These are phyloP conservation scores for Danaus chrysippus DNA, from an alignment of 2,888 invertebrate genomes.

Conservation along the genomic window DNA sequence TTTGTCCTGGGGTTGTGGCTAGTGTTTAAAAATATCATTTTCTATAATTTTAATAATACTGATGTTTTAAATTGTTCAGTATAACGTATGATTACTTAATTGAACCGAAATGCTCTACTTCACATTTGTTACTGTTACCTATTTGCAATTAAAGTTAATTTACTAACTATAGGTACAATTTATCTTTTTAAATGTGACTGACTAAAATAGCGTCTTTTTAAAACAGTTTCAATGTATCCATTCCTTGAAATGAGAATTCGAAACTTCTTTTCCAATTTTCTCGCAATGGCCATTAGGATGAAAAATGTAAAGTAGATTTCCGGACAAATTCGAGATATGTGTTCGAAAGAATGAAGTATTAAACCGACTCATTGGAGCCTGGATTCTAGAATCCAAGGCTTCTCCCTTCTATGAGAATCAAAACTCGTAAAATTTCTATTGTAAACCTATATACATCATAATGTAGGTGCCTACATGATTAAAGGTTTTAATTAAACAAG, in stretches of 20 bases:
- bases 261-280: slow-evolving; percentile 78
- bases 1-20: slow-evolving; percentile 50
- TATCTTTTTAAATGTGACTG: background rate
- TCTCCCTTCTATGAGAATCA: slow-evolving; percentile 37
- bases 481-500: too few species aligned
- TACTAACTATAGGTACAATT: too few species aligned
- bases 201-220: slow-evolving; percentile 7
- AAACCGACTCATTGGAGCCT: slow-evolving; percentile 54
- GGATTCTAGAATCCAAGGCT: slow-evolving; percentile 41
- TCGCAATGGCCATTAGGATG: slow-evolving; percentile 78
- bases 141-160: too few species aligned
- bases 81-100: too few species aligned
- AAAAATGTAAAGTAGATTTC: slow-evolving; percentile 78
- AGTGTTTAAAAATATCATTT: slow-evolving; percentile 32
- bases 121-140: too few species aligned
- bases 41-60: slow-evolving; percentile 20
- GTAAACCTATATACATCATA: too few species aligned
- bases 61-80: background rate
- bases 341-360: slow-evolving; percentile 75
- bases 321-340: slow-evolving; percentile 73
- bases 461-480: too few species aligned
- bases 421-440: too few species aligned
- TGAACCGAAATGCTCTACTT: too few species aligned
- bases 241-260: slow-evolving; percentile 53
- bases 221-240: slow-evolving; percentile 16